These are phyloP conservation scores for Aethes cnicana DNA, from an alignment of 2,888 invertebrate genomes.

Conservation along the genomic window DNA sequence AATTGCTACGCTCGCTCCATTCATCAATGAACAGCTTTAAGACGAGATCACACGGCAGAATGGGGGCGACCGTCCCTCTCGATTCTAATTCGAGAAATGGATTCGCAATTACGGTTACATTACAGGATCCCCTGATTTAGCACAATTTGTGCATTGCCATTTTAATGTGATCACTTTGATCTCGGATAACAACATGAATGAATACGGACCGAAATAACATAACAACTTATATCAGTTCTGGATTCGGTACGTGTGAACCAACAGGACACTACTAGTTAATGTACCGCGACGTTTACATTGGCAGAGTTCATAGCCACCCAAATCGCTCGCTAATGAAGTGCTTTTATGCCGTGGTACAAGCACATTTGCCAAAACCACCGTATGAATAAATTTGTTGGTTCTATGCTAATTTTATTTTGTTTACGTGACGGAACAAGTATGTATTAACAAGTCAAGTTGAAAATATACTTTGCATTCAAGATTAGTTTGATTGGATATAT, in stretches of 20 bases:
- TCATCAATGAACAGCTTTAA: slow-evolving; percentile 17
- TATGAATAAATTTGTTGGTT: slow-evolving; percentile 18
- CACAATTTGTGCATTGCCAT: no score
- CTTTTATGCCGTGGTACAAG: slow-evolving; percentile 21
- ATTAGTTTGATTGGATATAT: no score
- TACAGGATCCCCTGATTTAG: no score
- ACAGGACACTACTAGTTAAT: no score
- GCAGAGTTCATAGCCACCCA: slow-evolving; percentile 4
- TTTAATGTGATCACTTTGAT: no score
- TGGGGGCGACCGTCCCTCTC: background rate
- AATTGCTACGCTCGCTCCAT: slow-evolving; percentile 10
- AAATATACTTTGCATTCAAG: no score
- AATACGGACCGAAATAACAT: no score
- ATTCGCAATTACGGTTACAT: background rate
- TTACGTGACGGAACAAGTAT: slow-evolving; percentile 5
- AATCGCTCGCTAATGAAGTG: slow-evolving; percentile 22
- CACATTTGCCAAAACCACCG: slow-evolving; percentile 21
- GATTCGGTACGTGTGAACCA: no score
- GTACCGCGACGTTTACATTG: no score
- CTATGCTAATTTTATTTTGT: slow-evolving; percentile 24
- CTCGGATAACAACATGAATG: no score
- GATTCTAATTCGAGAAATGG: slow-evolving; percentile 6
- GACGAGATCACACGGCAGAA: background rate
- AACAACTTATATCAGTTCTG: no score
- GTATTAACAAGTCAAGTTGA: background rate